Evolutionary conservation across 1,140 invertebrate genomes (phyloP).

Genomic region (Colletes latitarsis): DNA sequence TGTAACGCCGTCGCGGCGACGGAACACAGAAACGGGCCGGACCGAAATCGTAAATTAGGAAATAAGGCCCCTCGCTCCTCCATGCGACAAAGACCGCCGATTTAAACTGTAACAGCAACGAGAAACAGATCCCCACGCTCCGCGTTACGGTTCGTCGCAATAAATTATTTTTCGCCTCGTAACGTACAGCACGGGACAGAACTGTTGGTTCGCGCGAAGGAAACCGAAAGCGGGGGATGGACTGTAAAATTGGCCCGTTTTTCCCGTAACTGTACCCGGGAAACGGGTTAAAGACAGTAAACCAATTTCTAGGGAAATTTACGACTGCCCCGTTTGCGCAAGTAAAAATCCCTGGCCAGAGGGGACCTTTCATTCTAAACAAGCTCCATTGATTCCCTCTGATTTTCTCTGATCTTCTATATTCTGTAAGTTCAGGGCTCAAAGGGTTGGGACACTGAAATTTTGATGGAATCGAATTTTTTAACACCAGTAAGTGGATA

Average conservation of each 20-base stretch:
- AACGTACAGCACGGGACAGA: neutral
- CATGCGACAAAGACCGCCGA: constrained; percentile 62
- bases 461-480: too few species aligned
- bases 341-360: constrained; percentile 52
- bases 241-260: constrained; percentile 65
- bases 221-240: constrained; percentile 1
- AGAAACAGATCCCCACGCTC: constrained; percentile 62
- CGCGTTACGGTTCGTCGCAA: constrained; percentile 63
- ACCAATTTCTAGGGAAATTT: constrained; percentile 70
- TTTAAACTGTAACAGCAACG: constrained; percentile 76
- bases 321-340: constrained; percentile 67
- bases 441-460: too few species aligned
- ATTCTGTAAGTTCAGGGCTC: neutral
- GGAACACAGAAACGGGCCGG: constrained; percentile 35
- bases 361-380: neutral
- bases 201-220: too few species aligned
- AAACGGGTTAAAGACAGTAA: constrained; percentile 72
- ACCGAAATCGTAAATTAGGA: constrained; percentile 72
- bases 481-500: too few species aligned
- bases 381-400: neutral
- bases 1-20: constrained; percentile 60
- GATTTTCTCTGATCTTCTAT: neutral
- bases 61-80: constrained; percentile 43
- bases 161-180: constrained; percentile 71
- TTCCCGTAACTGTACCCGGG: constrained; percentile 61